Base-by-base conservation (phyloP, 1,140 invertebrate species). In the Andrena cerasifolii region DNA sequence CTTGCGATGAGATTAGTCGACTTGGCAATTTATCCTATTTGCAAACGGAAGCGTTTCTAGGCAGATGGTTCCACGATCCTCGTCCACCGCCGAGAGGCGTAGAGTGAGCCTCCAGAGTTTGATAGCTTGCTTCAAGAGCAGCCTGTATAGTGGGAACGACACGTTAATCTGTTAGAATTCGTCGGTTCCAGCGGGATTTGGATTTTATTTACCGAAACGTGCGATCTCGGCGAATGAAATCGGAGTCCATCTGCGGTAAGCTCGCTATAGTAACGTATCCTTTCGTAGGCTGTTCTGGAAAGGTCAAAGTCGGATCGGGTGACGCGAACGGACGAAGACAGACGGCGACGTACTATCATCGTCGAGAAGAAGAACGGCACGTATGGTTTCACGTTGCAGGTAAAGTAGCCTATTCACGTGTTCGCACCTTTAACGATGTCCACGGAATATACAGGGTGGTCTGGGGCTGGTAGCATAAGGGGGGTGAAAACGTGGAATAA, bases 371-470 rank as follows among this genome's bases (percentile, higher is more conserved):
- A 96, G 87, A 96, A 97, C 92, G 96, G 96, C n/a, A 96, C 96
- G 14, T 99, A 97, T 91, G 98, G 98, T 5, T 99, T 99, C 90
- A 99, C 98, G 0, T 93, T 99, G 63, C 95, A 96, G 94, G 95
- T 96, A 91, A 72, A 24, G 51, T 53, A 43, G 73, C 8, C 43
- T 43, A 1, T 26, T 2, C 63, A 4, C 33, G 53, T 58, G 16
- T 21, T 28, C 10, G 18, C 28, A 40, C 31, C 0, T 14, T 68
- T 47, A n/a, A n/a, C n/a, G n/a, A n/a, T n/a, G n/a, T n/a, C n/a
- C n/a, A n/a, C n/a, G n/a, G n/a, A n/a, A n/a, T n/a, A n/a, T n/a
- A n/a, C n/a, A n/a, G n/a, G n/a, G n/a, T n/a, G n/a, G n/a, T n/a
- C n/a, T n/a, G n/a, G n/a, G n/a, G n/a, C n/a, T n/a, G n/a, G n/a